Conservation (phyloP, 2,888 invertebrate species). For the Oxyscelio sp. region DNA sequence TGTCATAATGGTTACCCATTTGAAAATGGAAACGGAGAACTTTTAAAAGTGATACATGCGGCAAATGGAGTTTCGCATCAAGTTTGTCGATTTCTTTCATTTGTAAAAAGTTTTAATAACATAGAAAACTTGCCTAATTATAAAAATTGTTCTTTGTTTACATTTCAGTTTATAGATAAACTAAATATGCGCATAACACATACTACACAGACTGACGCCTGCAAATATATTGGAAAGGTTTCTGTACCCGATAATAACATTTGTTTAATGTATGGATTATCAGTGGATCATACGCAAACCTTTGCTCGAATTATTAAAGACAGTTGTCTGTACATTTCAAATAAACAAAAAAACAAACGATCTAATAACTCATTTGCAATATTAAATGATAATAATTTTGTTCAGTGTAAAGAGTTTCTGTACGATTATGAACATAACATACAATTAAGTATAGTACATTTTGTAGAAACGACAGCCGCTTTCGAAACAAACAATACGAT, state of each 20-base stretch:
- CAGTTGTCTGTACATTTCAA: neutral
- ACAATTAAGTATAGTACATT: too few relatives aligned
- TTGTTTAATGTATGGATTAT: neutral
- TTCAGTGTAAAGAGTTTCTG: too few relatives aligned
- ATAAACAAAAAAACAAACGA: neutral
- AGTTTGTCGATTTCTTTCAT: neutral
- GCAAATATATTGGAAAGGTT: neutral
- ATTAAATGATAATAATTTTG: too few relatives aligned
- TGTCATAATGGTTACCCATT: conserved; percentile 5
- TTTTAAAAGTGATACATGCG: neutral
- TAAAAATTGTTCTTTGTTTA: neutral
- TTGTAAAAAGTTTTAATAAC: neutral
- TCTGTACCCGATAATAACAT: neutral
- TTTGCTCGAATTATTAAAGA: neutral
- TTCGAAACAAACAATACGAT: too few relatives aligned
- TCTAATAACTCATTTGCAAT: too few relatives aligned
- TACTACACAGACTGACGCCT: neutral
- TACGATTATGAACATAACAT: too few relatives aligned
- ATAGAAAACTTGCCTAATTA: neutral
- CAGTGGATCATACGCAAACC: neutral
- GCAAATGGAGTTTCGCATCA: neutral
- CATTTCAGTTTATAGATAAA: neutral
- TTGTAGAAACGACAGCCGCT: too few relatives aligned
- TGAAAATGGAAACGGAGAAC: conserved; percentile 2
- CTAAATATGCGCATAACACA: neutral